Evolutionary conservation across 2,113 vertebrate genomes (phyloP).

Genomic region (Pungitius pungitius): DNA sequence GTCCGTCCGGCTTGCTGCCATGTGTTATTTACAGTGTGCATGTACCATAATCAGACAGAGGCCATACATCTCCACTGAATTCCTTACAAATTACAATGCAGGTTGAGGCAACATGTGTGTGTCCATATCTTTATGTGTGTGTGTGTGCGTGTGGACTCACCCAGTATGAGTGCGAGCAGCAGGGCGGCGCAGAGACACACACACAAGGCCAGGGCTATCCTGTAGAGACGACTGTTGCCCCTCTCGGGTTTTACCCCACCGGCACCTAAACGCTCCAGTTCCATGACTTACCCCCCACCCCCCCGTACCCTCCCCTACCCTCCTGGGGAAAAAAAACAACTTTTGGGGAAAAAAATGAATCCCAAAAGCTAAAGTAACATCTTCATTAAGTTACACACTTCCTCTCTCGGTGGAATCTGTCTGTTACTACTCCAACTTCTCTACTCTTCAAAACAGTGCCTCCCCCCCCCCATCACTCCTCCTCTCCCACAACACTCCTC

Average conservation of each 20-base stretch:
- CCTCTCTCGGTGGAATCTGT: conserved; percentile 31
- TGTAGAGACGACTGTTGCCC: conserved; percentile 62
- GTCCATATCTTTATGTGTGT: conserved; percentile 32
- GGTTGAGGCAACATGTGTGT: conserved; percentile 31
- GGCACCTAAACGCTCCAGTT: conserved; percentile 73
- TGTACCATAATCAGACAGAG: conserved; percentile 57
- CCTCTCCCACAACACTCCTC: conserved; percentile 41
- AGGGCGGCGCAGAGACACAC: conserved; percentile 73
- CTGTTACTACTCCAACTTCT: conserved; percentile 54
- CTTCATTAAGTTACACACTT: not conserved
- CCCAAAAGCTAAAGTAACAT: not conserved
- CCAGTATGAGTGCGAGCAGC: conserved; percentile 79
- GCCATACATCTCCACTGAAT: conserved; percentile 19
- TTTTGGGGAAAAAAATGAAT: not conserved
- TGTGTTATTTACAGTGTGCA: conserved; percentile 41
- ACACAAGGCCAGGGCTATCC: conserved; percentile 73
- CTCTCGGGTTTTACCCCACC: conserved; percentile 66
- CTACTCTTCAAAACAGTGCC: conserved; percentile 50
- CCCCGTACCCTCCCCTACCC: not conserved
- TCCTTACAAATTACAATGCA: conserved; percentile 64
- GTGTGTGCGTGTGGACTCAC: conserved; percentile 69
- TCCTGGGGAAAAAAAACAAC: not conserved
- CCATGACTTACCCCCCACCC: conserved; percentile 57
- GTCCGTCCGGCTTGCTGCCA: conserved; percentile 20
- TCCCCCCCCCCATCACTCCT: conserved; percentile 58